Base-by-base conservation (phyloP, 64 coral and sea anemone genomes). In the Porites lutea region DNA sequence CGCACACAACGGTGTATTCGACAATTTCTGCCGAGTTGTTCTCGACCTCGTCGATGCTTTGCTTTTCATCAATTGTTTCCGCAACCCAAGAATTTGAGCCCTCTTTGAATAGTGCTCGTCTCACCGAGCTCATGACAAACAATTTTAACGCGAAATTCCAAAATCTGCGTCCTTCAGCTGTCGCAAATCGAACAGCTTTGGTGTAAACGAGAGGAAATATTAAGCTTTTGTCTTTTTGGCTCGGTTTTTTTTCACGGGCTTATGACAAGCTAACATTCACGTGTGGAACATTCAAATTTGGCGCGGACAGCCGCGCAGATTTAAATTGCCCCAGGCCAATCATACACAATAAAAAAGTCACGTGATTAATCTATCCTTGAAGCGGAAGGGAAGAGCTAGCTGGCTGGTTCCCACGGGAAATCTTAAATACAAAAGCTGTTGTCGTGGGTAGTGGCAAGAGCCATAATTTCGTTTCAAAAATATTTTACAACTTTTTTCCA, bases 41-140 rank as follows among this genome's bases (percentile, higher is more conserved):
- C 65, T 84, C 81, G 43, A 84, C 46, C 21, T 44, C 59, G 45
- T 84, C 46, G 81, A 22, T 84, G 48, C 52, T 84, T 69, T 66
- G 81, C 48, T 65, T 84, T 84, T 84, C 62, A 47, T 11, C 81
- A 63, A 84, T 84, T 68, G 81, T 84, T 84, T 84, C 81, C 37
- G 81, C 11, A 67, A 60, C 16, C 81, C 81, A 84, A 21, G 81
- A 51, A 84, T 84, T 84, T 68, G 81, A 84, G 48, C 81, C 62
- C 27, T 84, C 81, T 68, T 68, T 67, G 63, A 84, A 84, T 84
- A 84, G 62, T 84, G 67, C 69, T 66, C 81, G 45, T 84, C 81
- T 84, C 62, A 84, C 81, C 62, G 61, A 66, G 63, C 81, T 84
- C 81, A 84, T 84, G 19, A 19, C 18, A 18, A 19, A 84, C 7